phyloP scores from a whole-genome alignment of 1,140 invertebrate genomes.

The Pseudomyrmex flavicornis region DNA sequence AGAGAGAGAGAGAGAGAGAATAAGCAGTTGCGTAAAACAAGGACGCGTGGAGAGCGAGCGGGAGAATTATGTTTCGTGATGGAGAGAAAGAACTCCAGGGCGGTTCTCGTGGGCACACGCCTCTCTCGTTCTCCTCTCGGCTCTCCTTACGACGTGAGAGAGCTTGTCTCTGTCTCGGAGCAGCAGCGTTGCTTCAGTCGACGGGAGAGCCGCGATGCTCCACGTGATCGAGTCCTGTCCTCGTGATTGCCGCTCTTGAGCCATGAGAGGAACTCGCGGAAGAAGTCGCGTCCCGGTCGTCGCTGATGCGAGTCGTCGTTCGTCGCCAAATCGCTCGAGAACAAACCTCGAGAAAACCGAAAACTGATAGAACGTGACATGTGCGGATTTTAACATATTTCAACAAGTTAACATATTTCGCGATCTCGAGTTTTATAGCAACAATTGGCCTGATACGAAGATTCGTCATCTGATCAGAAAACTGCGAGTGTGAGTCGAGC shows the following conservation, averaged over 20 bases:
- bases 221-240: conserved; percentile 55
- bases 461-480: not conserved
- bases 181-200: conserved; percentile 62
- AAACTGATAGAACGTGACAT: not conserved
- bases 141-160: conserved; percentile 35
- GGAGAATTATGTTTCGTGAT: conserved; percentile 57
- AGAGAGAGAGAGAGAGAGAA: conserved; percentile 11
- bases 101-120: conserved; percentile 81
- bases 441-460: not conserved
- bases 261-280: conserved; percentile 27
- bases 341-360: not conserved
- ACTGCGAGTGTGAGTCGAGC: conserved; percentile 12
- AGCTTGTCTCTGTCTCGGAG: conserved; percentile 56
- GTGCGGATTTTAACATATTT: not conserved
- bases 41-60: conserved; percentile 36
- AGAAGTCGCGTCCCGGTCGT: conserved; percentile 28
- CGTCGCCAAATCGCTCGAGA: not conserved
- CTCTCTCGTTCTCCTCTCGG: conserved; percentile 76
- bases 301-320: conserved; percentile 15
- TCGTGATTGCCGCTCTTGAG: conserved; percentile 11
- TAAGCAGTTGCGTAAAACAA: not conserved
- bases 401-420: not conserved
- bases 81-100: conserved; percentile 60
- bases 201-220: conserved; percentile 65
- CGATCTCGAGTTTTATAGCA: not conserved